phyloP scores from a whole-genome alignment of 2,797 vertebrate species.

The Eremophila alpestris region DNA sequence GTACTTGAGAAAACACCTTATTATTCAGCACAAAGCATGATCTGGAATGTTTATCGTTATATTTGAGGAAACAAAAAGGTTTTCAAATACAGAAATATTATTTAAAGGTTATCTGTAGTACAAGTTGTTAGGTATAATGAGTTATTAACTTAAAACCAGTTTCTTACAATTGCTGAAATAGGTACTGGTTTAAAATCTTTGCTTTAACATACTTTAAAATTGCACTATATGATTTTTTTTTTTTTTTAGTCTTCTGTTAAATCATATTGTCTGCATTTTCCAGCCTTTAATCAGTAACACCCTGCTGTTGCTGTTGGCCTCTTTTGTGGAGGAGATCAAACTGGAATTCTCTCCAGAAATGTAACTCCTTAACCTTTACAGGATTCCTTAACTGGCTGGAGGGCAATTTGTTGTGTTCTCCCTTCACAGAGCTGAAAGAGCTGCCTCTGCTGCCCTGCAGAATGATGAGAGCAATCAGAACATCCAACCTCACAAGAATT shows the following conservation, averaged over 20 bases:
- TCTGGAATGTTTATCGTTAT: neutral
- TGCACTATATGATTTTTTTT: neutral
- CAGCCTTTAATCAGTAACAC: slow-evolving; percentile 20
- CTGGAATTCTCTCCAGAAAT: slow-evolving; percentile 8
- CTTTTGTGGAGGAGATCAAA: neutral
- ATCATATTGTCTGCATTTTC: neutral
- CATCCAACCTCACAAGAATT: neutral
- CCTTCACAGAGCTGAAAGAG: neutral
- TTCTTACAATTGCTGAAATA: neutral
- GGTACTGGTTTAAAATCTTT: neutral
- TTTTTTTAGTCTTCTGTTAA: neutral
- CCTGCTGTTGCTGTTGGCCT: neutral
- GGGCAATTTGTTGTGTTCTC: neutral
- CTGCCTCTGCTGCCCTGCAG: neutral
- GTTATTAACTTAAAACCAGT: neutral
- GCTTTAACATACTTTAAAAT: neutral
- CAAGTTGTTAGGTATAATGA: neutral
- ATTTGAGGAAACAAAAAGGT: neutral
- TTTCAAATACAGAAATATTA: neutral
- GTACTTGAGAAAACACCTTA: neutral
- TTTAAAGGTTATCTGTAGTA: neutral
- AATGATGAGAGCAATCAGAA: neutral
- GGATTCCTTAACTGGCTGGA: neutral
- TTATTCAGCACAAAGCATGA: neutral
- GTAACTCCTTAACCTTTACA: slow-evolving; percentile 17